Evolutionary conservation across 2,113 vertebrate genomes (phyloP).

Genomic region (Notechis scutatus): DNA sequence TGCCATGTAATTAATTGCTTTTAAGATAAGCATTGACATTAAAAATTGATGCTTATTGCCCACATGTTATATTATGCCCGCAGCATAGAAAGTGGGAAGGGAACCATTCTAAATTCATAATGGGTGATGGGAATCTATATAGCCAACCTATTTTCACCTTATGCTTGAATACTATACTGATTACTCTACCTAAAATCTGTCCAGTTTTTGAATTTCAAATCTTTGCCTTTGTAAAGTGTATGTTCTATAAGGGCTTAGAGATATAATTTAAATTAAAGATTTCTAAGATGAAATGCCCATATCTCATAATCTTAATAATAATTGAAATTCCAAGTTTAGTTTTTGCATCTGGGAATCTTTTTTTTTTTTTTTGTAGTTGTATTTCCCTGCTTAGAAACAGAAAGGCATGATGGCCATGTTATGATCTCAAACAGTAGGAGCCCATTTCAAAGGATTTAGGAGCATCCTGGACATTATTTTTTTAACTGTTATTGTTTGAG

Average conservation of each 20-base stretch:
- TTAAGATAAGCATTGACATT: constrained; percentile 4
- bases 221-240: not conserved
- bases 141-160: not conserved
- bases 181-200: not conserved
- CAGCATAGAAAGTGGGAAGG: not conserved
- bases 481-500: not conserved
- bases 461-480: not conserved
- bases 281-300: not conserved
- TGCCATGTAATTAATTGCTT: not conserved
- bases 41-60: not conserved
- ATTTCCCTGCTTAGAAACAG: not conserved
- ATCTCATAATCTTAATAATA: not conserved
- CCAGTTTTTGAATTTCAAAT: not conserved
- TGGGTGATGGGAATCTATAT: not conserved
- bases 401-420: not conserved
- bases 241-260: not conserved
- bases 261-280: not conserved
- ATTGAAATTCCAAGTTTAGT: not conserved
- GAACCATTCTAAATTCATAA: not conserved
- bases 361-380: not conserved
- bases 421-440: not conserved
- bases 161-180: not conserved
- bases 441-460: not conserved
- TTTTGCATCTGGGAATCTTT: not conserved
- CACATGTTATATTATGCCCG: not conserved